Percentiles rank a stretch among this genome's conserved stretches.
phyloP scores from a whole-genome alignment of 1,140 invertebrate genomes.

The Caenorhabditis tropicalis region DNA sequence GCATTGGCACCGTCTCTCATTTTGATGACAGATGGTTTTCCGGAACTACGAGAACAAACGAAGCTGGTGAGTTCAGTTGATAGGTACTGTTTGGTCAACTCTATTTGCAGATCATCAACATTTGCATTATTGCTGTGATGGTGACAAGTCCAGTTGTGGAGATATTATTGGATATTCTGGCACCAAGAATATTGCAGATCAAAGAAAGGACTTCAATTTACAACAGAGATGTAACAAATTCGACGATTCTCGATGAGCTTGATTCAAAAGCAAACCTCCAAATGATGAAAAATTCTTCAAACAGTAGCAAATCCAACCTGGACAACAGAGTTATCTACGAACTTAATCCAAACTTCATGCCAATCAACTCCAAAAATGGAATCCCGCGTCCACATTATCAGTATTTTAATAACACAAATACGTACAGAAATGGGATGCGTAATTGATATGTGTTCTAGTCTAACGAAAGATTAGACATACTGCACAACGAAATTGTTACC shows the following conservation, averaged over 20 bases:
- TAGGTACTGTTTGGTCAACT: neutral
- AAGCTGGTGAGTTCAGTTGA: neutral
- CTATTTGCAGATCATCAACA: conserved; percentile 27
- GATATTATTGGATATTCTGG: conserved; percentile 14
- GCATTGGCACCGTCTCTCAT: neutral
- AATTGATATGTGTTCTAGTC: neutral
- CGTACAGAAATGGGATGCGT: neutral
- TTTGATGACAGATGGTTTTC: neutral
- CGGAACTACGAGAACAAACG: conserved; percentile 14
- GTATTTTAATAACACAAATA: neutral
- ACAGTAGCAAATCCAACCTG: neutral
- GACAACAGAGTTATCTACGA: conserved; percentile 1
- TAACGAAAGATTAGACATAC: neutral
- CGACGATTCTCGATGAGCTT: neutral
- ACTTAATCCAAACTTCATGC: conserved; percentile 3
- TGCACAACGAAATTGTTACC: no score
- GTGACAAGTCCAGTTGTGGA: conserved; percentile 15
- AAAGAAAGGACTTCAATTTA: neutral
- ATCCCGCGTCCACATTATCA: neutral
- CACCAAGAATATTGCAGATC: neutral
- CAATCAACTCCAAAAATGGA: neutral
- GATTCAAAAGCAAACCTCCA: neutral
- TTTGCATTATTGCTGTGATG: conserved; percentile 39
- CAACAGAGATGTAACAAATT: neutral
- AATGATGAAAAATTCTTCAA: neutral